Evolutionary conservation across 1,140 invertebrate species (phyloP).

Genomic region (Hycleus cichorii): DNA sequence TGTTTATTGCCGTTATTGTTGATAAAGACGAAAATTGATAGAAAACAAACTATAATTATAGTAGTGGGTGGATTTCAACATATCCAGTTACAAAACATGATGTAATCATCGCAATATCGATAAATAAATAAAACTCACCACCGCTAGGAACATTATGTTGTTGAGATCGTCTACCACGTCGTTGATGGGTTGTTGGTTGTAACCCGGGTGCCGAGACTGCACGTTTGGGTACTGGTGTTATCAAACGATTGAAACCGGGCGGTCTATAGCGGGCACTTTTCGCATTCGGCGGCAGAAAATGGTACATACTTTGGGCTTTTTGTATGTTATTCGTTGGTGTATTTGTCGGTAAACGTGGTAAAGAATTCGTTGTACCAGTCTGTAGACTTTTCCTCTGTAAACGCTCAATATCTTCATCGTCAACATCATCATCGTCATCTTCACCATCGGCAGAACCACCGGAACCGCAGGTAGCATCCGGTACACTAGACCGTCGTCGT

Average conservation of each 20-base stretch:
- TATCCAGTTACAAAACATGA: no score
- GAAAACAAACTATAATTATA: no score
- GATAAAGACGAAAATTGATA: no score
- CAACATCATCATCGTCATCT: constrained; percentile 56
- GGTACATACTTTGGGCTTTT: constrained; percentile 60
- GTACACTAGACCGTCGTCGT: constrained; percentile 58
- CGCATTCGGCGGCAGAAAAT: constrained; percentile 55
- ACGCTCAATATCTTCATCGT: constrained; percentile 49
- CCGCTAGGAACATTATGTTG: constrained; percentile 46
- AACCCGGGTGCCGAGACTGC: constrained; percentile 65
- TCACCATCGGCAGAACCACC: constrained; percentile 55
- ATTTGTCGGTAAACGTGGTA: constrained; percentile 62
- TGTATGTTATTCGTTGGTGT: constrained; percentile 52
- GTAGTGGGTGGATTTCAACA: no score
- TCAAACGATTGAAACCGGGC: constrained; percentile 60
- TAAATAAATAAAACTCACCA: constrained; percentile 41
- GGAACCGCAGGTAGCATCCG: constrained; percentile 59
- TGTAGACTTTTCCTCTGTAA: constrained; percentile 56
- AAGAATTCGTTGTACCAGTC: constrained; percentile 60
- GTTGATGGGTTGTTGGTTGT: constrained; percentile 47
- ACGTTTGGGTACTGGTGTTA: constrained; percentile 50
- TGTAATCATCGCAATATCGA: no score
- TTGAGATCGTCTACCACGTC: constrained; percentile 48
- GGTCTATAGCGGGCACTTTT: constrained; percentile 81
- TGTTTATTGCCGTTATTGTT: no score